Evolutionary conservation across 2,113 vertebrate genomes (phyloP).

Genomic region (Leucoraja erinaceus): DNA sequence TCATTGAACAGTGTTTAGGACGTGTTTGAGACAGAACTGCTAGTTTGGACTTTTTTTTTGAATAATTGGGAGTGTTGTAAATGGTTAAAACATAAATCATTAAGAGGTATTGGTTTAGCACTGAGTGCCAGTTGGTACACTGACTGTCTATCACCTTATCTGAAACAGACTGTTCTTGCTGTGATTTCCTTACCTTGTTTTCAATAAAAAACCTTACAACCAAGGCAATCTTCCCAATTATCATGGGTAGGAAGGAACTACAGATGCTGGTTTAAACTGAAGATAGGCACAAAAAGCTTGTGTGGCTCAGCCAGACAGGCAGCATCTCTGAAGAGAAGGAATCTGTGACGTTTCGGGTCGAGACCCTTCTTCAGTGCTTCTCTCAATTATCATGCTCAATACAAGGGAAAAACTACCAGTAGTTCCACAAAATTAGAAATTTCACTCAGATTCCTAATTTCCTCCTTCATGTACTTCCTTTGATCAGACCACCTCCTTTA

Average conservation of each 20-base stretch:
- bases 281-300: too few species aligned
- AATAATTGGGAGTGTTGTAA: background rate
- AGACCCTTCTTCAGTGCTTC: too few species aligned
- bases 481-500: background rate
- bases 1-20: background rate
- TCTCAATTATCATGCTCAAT: background rate
- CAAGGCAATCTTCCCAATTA: background rate
- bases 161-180: background rate
- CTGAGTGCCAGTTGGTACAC: background rate
- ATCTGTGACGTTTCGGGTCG: too few species aligned
- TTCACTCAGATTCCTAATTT: background rate
- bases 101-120: background rate
- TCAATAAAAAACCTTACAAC: background rate
- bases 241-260: background rate
- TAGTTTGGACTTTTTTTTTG: background rate
- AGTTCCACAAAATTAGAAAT: background rate
- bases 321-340: too few species aligned
- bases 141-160: background rate
- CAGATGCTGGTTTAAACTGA: too few species aligned
- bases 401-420: background rate
- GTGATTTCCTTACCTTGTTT: background rate
- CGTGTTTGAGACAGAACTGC: too few species aligned
- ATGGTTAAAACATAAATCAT: background rate
- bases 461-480: constrained; percentile 4
- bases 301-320: too few species aligned